Conservation (phyloP, 2,888 invertebrate species). For the Andrena dorsata region DNA sequence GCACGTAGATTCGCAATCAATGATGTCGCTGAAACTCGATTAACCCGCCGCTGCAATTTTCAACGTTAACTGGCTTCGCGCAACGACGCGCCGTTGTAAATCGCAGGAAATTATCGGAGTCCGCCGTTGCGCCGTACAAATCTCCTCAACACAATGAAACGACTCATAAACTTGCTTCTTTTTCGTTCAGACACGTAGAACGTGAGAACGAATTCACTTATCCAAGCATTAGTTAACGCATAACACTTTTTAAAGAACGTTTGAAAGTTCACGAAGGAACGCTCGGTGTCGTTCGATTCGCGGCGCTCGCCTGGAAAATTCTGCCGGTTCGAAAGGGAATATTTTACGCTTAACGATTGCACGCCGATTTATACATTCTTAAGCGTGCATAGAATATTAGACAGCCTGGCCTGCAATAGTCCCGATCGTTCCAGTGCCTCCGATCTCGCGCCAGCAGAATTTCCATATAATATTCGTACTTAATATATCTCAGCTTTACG, state of each 20-base stretch:
- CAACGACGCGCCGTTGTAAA: background rate
- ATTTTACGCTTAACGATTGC: constrained; percentile 25
- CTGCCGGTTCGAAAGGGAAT: constrained; percentile 11
- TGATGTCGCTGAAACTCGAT: background rate
- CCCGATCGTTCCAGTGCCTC: constrained; percentile 60
- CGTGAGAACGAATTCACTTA: background rate
- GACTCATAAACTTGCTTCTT: background rate
- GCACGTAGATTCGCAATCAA: background rate
- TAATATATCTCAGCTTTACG: constrained; percentile 80
- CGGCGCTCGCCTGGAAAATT: background rate
- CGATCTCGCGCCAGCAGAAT: constrained; percentile 73
- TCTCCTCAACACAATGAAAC: no score
- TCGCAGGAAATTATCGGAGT: background rate
- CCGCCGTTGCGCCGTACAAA: no score
- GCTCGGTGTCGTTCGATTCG: constrained; percentile 12
- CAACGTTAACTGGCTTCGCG: background rate
- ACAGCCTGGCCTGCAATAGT: constrained; percentile 29
- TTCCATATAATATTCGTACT: constrained; percentile 78
- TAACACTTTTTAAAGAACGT: background rate
- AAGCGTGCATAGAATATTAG: constrained; percentile 28
- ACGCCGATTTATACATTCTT: constrained; percentile 34
- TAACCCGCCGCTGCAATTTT: background rate
- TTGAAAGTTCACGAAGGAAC: background rate
- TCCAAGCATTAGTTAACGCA: no score
- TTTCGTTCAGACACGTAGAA: background rate